Conservation (phyloP, 1,140 invertebrate species). For the Dinoponera quadriceps region DNA sequence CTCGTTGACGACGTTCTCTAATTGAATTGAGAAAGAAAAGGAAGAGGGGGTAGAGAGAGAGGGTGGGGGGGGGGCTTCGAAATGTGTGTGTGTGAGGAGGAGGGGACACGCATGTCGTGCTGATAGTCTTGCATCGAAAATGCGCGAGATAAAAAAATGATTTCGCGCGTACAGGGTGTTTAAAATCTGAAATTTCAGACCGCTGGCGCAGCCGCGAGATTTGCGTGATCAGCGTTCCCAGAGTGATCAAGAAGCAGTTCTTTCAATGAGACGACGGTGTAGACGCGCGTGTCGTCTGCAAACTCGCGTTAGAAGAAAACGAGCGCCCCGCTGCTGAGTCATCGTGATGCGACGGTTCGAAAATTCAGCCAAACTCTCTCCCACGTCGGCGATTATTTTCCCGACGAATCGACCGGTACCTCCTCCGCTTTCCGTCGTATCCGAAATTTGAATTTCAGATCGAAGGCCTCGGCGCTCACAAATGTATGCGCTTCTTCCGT, state of each 20-base stretch:
- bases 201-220: not conserved
- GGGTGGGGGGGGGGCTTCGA: too few species aligned
- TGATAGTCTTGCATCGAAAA: slow-evolving; percentile 13
- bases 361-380: not conserved
- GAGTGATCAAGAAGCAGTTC: not conserved
- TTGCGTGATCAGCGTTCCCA: slow-evolving; percentile 25
- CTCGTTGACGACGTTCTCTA: slow-evolving; percentile 19
- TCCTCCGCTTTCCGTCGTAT: not conserved
- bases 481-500: not conserved
- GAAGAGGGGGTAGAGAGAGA: not conserved
- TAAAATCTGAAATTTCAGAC: slow-evolving; percentile 33
- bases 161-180: slow-evolving; percentile 2
- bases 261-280: not conserved
- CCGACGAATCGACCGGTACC: not conserved
- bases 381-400: not conserved
- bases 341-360: not conserved
- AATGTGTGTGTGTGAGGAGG: too few species aligned
- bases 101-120: too few species aligned
- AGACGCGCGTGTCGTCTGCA: not conserved
- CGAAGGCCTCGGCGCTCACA: not conserved
- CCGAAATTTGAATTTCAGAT: slow-evolving; percentile 24
- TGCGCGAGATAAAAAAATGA: not conserved
- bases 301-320: not conserved
- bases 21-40: slow-evolving; percentile 20
- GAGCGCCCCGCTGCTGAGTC: slow-evolving; percentile 4